Evolutionary conservation across 2,888 invertebrate species (phyloP).

Genomic region (Chelonus formosanus): DNA sequence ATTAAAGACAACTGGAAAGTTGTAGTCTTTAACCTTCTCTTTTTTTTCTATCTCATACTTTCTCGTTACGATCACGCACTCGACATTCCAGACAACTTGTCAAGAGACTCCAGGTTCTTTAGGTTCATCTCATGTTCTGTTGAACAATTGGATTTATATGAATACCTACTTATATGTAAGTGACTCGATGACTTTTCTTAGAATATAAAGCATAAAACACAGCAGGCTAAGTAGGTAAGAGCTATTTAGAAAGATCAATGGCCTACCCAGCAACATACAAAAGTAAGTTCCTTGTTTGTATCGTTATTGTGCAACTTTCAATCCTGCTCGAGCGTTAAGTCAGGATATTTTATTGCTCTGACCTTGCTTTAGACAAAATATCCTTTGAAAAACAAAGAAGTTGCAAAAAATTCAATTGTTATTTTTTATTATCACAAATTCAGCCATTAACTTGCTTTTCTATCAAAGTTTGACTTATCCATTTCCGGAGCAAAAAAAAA

Average conservation of each 20-base stretch:
- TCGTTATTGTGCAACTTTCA: constrained; percentile 18
- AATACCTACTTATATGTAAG: not conserved
- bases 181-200: constrained; percentile 10
- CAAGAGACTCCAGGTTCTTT: constrained; percentile 13
- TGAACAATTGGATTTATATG: constrained; percentile 10
- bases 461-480: too few species aligned
- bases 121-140: not conserved
- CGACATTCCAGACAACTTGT: constrained; percentile 19
- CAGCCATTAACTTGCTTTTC: not conserved
- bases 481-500: not conserved
- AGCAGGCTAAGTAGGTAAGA: not conserved
- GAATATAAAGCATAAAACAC: constrained; percentile 1
- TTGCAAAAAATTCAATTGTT: not conserved
- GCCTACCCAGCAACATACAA: not conserved
- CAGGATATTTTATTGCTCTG: constrained; percentile 16
- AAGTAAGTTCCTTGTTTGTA: constrained; percentile 13
- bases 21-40: constrained; percentile 4
- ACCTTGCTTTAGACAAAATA: constrained; percentile 24
- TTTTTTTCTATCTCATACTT: constrained; percentile 23
- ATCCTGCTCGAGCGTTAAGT: constrained; percentile 23
- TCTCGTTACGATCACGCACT: constrained; percentile 32
- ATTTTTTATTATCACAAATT: not conserved
- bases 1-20: constrained; percentile 10
- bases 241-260: constrained; percentile 17
- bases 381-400: constrained; percentile 9